These are phyloP conservation scores for Phrynosoma blainvillii DNA, from an alignment of 2,113 vertebrate genomes.

Conservation along the genomic window DNA sequence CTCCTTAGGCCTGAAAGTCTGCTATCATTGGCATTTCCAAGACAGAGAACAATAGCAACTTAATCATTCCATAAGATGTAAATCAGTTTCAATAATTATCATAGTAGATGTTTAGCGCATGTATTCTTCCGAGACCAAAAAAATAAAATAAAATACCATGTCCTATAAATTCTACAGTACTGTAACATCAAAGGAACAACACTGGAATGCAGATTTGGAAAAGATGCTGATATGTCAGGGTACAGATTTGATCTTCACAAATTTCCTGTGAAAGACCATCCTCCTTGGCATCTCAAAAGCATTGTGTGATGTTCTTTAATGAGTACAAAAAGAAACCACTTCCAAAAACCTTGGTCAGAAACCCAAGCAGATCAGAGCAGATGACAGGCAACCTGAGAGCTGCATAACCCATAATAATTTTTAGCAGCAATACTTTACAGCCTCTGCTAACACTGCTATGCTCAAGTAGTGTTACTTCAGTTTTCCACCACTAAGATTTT, in stretches of 20 bases:
- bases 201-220: conserved; percentile 41
- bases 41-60: conserved; percentile 14
- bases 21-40: conserved; percentile 60
- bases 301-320: background rate
- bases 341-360: background rate
- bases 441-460: background rate
- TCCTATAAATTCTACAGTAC: conserved; percentile 65
- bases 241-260: conserved; percentile 41
- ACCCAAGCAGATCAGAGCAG: background rate
- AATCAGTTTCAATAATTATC: conserved; percentile 73
- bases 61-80: conserved; percentile 71
- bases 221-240: conserved; percentile 61
- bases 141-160: conserved; percentile 62
- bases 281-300: conserved; percentile 23
- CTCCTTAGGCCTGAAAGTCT: conserved; percentile 64
- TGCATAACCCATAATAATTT: background rate
- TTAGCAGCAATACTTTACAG: background rate
- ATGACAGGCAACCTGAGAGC: background rate
- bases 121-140: conserved; percentile 66
- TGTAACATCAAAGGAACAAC: conserved; percentile 69
- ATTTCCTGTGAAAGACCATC: conserved; percentile 55
- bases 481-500: background rate
- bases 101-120: conserved; percentile 66
- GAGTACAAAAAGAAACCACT: conserved; percentile 18
- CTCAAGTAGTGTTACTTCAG: background rate